Evolutionary conservation across 2,888 invertebrate genomes (phyloP), one percentile per base, ranked within the genome.

Genomic region (Drepana falcataria): DNA sequence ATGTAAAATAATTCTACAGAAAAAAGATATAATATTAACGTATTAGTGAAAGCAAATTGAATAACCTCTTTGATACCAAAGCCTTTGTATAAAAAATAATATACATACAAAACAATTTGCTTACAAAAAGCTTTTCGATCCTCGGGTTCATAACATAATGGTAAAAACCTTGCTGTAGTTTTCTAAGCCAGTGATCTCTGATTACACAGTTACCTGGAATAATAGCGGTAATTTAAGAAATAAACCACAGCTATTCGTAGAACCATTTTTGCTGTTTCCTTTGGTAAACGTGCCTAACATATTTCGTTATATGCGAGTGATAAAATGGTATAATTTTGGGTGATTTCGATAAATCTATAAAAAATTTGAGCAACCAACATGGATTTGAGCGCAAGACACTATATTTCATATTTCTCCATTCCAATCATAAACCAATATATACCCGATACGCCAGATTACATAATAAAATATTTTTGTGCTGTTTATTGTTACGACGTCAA

Each of bases 181-280:
- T 73, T 65, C 65, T 60, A 57, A 63, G 60, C 68, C 66, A 71
- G 65, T 70, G 71, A 78, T 71, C 56, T 68, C 61, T 69, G 69
- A 77, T 75, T 76, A 72, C 70, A 64, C 57, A 59, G 72, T 73
- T 76, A 77, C 69, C 66, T 59, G 63, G 65, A 64, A 68, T 83
- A 85, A 85, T 83, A 81, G 81, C 81, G 57, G 81, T 79, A 78
- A 83, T 85, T 85, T 79, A 58, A 75, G 73, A 74, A 76, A 76
- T 76, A 75, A 65, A 73, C 65, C 65, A 62, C 73, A 69, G 66
- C 72, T 66, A 70, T 80, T 81, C 81, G 64, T 66, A 67, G 82
- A 81, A 83, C 68, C 67, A 65, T 69, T 76, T 71, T 68, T 61
- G 69, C 71, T 69, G 66, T 78, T 83, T 75, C 75, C 71, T 74